Evolutionary conservation across 2,888 invertebrate species (phyloP), one percentile per base, ranked within the genome.

Genomic region (Sinopyrophorus schimmeli): DNA sequence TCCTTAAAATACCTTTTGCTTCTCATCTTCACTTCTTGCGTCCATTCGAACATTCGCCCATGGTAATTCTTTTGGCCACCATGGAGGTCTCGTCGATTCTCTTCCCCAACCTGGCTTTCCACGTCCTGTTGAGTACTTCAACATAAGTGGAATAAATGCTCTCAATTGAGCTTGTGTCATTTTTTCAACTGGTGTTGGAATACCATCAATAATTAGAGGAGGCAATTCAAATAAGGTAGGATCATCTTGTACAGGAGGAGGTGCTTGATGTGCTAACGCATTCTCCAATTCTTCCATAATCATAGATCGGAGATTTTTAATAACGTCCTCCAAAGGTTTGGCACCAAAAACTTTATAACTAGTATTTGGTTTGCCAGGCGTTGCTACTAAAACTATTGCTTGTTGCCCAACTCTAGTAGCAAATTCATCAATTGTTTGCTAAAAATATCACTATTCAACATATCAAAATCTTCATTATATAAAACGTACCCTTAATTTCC

Each of bases 31-130:
- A 11, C 92, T 86, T 58, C 97, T 80, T 1, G 94, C 96, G 76
- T 97, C 97, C 90, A 95, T 95, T 60, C 96, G 81, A 7, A 97
- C 96, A 77, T 97, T 97, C 50, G 96, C 96, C 96, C 96, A 97
- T 3, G 97, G 96, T 64, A 97, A 79, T 76, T 96, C 96, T 73
- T 90, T 90, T 12, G 97, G 97, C 97, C 97, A 97, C 97, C 97
- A 97, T 4, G 91, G 88, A 39, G 97, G 97, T 58, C 94, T 81
- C 47, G 94, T 96, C 10, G 94, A 93, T 70, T 93, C 93, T 64
- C 95, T 83, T 2, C 97, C 97, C 97, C 97, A 97, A 24, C 96
- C 96, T 28, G 96, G 97, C 74, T 97, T 97, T 55, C 96, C 96
- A 60, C 96, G 80, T 67, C 91, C 94, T 60, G 96, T 97, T 3